These are phyloP conservation scores for Premnoplex brunnescens DNA, from an alignment of 2,797 vertebrate species.

Conservation along the genomic window DNA sequence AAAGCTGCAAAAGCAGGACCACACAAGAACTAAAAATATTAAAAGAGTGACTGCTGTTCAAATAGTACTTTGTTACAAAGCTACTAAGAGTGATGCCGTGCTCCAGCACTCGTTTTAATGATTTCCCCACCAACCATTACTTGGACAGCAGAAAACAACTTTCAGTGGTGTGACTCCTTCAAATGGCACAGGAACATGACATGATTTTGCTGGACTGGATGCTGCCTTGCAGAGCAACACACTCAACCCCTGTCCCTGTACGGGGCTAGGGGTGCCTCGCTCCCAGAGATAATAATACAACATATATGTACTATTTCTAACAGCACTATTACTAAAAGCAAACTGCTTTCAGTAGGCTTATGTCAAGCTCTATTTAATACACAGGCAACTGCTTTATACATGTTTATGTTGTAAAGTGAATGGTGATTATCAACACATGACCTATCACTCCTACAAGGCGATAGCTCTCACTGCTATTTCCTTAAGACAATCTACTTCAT, in stretches of 20 bases:
- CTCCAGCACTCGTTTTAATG: not conserved
- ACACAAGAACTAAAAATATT: not conserved
- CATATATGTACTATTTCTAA: not conserved
- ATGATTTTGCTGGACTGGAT: not conserved
- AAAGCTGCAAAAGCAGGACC: not conserved
- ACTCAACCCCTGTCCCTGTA: not conserved
- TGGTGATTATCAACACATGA: not conserved
- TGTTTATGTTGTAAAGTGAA: not conserved
- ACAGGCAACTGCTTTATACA: not conserved
- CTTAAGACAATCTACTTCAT: not conserved
- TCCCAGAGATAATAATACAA: not conserved
- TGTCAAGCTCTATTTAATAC: not conserved
- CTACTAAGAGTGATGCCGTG: not conserved
- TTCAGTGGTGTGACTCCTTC: not conserved
- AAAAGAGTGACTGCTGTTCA: not conserved
- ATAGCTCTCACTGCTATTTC: not conserved
- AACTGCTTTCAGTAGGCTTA: not conserved
- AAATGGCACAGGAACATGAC: not conserved
- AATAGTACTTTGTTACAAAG: not conserved
- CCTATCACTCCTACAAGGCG: not conserved
- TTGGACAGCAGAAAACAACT: not conserved
- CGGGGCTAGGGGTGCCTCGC: not conserved
- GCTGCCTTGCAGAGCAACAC: not conserved
- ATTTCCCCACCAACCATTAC: not conserved
- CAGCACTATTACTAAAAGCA: not conserved